Base-by-base conservation (phyloP, 2,888 invertebrate species). In the Heliconius ismenius region DNA sequence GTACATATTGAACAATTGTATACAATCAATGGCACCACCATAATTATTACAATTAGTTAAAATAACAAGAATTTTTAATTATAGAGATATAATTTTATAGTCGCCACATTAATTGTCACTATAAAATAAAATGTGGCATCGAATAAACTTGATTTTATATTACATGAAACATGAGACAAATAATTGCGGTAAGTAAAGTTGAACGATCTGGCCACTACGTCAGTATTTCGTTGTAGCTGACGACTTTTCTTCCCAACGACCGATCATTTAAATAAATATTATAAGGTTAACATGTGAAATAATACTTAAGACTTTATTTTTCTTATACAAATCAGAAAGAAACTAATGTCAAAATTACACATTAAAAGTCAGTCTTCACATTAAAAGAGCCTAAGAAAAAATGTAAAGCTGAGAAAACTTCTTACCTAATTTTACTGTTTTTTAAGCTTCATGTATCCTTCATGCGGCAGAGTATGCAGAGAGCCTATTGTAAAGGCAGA, bases 121-220 rank as follows among this genome's bases (percentile, higher is more conserved):
- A 21, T 3, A 54, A 18, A 54, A 43, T 43, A 43, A 6, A 43
- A 43, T 43, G 4, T 43, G 18, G 18, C 43, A 43, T 18, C 1
- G 43, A 43, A 18, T 43, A 43, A 43, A 43, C 15, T 15, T 49
- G 18, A 21, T 18, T 18, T 49, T 10, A 11, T 26, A 62, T 24
- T 24, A 15, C 11, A 6, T 26, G 26, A 26, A 62, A 26, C 60
- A 24, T 13, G 15, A 26, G 13, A 62, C 24, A 24, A 24, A 24
- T 62, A 62, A 62, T 62, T 62, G 60, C 6, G 60, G 58, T 58
- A n/a, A 58, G 24, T 62, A 62, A 24, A 62, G 60, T 62, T 62
- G 24, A 62, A 26, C n/a, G 60, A 62, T 62, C 60, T 62, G 60
- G 24, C 11, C 13, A 58, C 54, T 21, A 7, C n/a, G 60, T 24